phyloP scores from a whole-genome alignment of 1,140 invertebrate species.

The Neelides sp. region DNA sequence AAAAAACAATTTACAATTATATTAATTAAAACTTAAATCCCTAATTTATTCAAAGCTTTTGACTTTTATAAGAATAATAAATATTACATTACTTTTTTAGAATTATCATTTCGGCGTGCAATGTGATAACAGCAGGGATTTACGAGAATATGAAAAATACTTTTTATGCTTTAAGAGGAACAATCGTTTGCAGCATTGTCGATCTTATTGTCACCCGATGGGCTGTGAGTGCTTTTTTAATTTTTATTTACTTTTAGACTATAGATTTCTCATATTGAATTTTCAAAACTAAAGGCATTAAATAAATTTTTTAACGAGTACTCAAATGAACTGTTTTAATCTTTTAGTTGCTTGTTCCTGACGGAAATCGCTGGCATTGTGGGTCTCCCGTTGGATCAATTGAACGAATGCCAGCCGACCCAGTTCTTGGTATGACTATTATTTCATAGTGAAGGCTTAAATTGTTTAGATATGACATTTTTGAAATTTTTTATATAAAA shows the following conservation, averaged over 20 bases:
- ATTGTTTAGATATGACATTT: neutral
- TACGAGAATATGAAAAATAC: slow-evolving; percentile 42
- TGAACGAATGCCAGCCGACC: slow-evolving; percentile 20
- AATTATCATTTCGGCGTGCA: slow-evolving; percentile 16
- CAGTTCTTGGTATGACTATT: too few relatives aligned
- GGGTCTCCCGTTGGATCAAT: slow-evolving; percentile 13
- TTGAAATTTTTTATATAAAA: neutral
- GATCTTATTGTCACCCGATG: slow-evolving; percentile 55
- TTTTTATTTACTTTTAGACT: neutral
- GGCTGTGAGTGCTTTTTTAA: slow-evolving; percentile 43
- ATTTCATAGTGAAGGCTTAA: too few relatives aligned
- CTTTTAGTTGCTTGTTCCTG: slow-evolving; percentile 19
- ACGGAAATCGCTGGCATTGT: slow-evolving; percentile 21
- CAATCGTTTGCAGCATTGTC: slow-evolving; percentile 50
- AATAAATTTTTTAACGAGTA: too few relatives aligned
- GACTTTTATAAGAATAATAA: neutral
- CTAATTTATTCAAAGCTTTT: slow-evolving; percentile 3
- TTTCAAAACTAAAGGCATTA: too few relatives aligned
- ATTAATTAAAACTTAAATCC: slow-evolving; percentile 1
- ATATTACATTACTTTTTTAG: slow-evolving; percentile 7
- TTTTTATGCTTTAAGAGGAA: slow-evolving; percentile 53
- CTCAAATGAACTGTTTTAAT: slow-evolving; percentile 17
- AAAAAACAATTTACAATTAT: slow-evolving; percentile 8
- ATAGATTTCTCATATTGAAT: too few relatives aligned
- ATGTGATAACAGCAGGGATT: slow-evolving; percentile 11